Conservation (phyloP, 2,888 invertebrate species). For the Diarsia brunnea region DNA sequence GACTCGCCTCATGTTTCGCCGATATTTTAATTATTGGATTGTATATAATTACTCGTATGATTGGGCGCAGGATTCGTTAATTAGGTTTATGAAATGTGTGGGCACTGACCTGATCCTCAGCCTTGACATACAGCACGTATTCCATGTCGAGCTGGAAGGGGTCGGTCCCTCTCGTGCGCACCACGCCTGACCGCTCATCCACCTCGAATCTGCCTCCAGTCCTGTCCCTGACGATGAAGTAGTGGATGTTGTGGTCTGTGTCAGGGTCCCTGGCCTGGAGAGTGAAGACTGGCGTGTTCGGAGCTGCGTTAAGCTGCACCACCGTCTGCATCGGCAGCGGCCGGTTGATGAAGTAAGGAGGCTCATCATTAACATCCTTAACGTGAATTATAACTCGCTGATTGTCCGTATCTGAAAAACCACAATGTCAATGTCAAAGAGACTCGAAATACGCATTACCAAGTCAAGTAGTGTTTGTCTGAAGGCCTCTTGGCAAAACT, state of each 20-base stretch:
- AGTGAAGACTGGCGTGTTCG: conserved; percentile 99
- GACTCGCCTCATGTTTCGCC: conserved; percentile 6
- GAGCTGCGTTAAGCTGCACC: conserved; percentile 98
- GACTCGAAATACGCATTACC: conserved; percentile 15
- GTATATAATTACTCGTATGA: neutral
- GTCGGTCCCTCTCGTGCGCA: conserved; percentile 97
- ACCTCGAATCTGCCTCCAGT: conserved; percentile 96
- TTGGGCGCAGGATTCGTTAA: conserved; percentile 13
- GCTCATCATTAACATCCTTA: conserved; percentile 99
- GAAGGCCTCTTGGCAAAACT: conserved; percentile 36
- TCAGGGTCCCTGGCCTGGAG: conserved; percentile 99
- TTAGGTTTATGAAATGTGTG: conserved; percentile 12
- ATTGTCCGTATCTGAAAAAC: conserved; percentile 96
- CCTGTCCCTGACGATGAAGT: conserved; percentile 98
- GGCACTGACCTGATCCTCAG: conserved; percentile 94
- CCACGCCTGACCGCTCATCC: conserved; percentile 97
- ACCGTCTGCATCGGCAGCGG: conserved; percentile 99
- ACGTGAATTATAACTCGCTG: conserved; percentile 98
- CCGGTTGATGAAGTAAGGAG: conserved; percentile 98
- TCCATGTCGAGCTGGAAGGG: conserved; percentile 98
- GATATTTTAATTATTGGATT: conserved; percentile 40
- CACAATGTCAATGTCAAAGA: conserved; percentile 35
- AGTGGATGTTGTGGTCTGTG: conserved; percentile 98
- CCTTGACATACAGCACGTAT: conserved; percentile 98
- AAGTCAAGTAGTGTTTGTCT: conserved; percentile 41